These are phyloP conservation scores for Proctacanthus coquilletti DNA, from an alignment of 1,140 invertebrate genomes.

Conservation along the genomic window DNA sequence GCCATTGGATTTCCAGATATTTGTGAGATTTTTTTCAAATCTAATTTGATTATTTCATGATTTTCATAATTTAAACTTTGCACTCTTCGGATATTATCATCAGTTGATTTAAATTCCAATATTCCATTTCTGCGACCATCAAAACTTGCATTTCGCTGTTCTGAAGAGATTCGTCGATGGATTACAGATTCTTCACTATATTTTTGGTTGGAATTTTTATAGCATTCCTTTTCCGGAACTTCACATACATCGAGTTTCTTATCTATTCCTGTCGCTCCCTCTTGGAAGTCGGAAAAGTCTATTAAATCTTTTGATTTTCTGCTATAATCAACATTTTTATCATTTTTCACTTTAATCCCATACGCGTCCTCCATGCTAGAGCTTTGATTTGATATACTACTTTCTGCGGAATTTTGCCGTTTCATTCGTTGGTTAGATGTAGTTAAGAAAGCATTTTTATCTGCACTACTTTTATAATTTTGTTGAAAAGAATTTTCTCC, in stretches of 20 bases:
- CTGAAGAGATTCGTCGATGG: slow-evolving; percentile 20
- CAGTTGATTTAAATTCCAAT: slow-evolving; percentile 11
- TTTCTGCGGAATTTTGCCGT: slow-evolving; percentile 27
- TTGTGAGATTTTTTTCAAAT: too few relatives aligned
- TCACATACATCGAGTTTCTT: background rate
- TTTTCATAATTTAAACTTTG: slow-evolving; percentile 29
- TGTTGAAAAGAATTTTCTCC: slow-evolving; percentile 26
- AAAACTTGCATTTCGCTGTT: slow-evolving; percentile 19
- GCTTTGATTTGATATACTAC: slow-evolving; percentile 29
- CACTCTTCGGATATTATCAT: slow-evolving; percentile 12
- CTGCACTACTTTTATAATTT: slow-evolving; percentile 18
- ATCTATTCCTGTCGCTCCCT: too few relatives aligned
- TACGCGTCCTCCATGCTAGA: slow-evolving; percentile 19
- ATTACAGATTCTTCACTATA: slow-evolving; percentile 13
- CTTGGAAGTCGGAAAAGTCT: slow-evolving; percentile 25
- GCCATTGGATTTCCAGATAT: too few relatives aligned
- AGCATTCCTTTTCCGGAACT: background rate
- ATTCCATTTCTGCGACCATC: slow-evolving; percentile 27
- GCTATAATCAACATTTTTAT: too few relatives aligned
- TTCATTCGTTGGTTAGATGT: slow-evolving; percentile 17
- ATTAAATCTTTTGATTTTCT: slow-evolving; percentile 16
- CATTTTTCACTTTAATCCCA: too few relatives aligned
- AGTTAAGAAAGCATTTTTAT: slow-evolving; percentile 16
- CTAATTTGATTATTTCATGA: slow-evolving; percentile 27
- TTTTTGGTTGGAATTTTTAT: background rate